Conservation (phyloP, 2,888 invertebrate species). For the Melanostoma scalare region DNA sequence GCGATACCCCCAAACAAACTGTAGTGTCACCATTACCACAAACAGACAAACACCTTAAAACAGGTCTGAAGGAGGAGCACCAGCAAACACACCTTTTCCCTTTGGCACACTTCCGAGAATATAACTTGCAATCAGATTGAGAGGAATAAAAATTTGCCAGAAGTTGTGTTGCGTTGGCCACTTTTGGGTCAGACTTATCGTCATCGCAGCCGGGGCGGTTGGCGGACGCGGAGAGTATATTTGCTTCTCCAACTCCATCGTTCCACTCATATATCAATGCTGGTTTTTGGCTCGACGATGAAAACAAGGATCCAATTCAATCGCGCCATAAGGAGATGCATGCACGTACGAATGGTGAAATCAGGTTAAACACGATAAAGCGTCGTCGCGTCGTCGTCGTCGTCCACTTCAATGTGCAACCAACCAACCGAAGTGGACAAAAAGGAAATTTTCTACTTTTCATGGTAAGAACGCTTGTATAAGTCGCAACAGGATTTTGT, state of each 20-base stretch:
- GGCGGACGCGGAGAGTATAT: neutral
- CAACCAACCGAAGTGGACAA: constrained; percentile 27
- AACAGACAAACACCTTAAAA: neutral
- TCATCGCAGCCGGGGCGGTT: neutral
- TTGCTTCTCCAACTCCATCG: neutral
- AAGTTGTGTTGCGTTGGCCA: neutral
- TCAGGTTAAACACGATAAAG: constrained; percentile 68
- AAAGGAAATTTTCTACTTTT: constrained; percentile 60
- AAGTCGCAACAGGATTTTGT: constrained; percentile 59
- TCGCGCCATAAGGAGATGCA: constrained; percentile 52
- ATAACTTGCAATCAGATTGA: constrained; percentile 55
- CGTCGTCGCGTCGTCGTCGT: constrained; percentile 15
- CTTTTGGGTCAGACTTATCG: constrained; percentile 41
- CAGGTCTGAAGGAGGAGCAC: constrained; percentile 33
- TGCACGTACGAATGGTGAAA: constrained; percentile 50
- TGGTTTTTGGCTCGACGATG: constrained; percentile 12
- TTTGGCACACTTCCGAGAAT: constrained; percentile 63
- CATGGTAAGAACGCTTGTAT: constrained; percentile 2
- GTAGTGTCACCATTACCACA: too few species aligned
- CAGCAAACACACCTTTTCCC: constrained; percentile 45
- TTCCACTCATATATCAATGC: constrained; percentile 8
- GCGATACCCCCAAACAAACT: neutral
- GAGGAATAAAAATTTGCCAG: constrained; percentile 33
- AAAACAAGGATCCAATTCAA: constrained; percentile 55
- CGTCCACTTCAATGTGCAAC: constrained; percentile 1